Base-by-base conservation (phyloP, 2,797 vertebrate genomes). In the Pachyuromys duprasi region DNA sequence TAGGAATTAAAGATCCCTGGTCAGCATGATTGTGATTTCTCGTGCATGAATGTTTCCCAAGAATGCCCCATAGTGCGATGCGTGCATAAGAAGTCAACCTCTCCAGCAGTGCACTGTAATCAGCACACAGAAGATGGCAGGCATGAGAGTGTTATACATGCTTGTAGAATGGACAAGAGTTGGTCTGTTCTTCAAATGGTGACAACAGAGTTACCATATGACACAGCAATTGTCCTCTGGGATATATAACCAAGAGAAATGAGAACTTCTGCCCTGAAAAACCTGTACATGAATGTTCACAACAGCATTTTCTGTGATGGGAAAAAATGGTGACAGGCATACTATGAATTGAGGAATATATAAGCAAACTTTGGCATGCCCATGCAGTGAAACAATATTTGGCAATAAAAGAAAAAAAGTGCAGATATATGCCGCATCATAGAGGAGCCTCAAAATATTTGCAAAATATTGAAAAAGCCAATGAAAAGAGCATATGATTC, bases 281-380 rank as follows among this genome's bases (percentile, higher is more conserved):
- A 45, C 22, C 57, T 26, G 63, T 13, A 4, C n/a, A 13, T 0
- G 24, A 65, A 57, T 20, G 8, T 39, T 62, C 65, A 2, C 0
- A 31, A 28, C 11, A 36, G 76, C 14, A 5, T 28, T 33, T n/a
- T 82, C 45, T 11, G 17, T 22, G 14, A 33, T 11, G 55, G 8
- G 69, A 20, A 42, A 53, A n/a, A 45, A 20, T 39, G 31, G 24
- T 3, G 65, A 33, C 5, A 36, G 13, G 3, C 17, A 18, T 4
- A 33, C 13, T 3, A 12, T 5, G 9, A 24, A 5, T 33, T 0
- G n/a, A 17, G 8, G 53, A 13, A 31, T n/a, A 33, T 3, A 55
- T 28, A 69, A 76, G 5, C 55, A 63, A 45, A 55, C 24, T 7
- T 3, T 20, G 42, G 17, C 4, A 53, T 17, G 14, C 1, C n/a